Evolutionary conservation across 2,888 invertebrate species (phyloP).

Genomic region (Ischnus inquisitorius): DNA sequence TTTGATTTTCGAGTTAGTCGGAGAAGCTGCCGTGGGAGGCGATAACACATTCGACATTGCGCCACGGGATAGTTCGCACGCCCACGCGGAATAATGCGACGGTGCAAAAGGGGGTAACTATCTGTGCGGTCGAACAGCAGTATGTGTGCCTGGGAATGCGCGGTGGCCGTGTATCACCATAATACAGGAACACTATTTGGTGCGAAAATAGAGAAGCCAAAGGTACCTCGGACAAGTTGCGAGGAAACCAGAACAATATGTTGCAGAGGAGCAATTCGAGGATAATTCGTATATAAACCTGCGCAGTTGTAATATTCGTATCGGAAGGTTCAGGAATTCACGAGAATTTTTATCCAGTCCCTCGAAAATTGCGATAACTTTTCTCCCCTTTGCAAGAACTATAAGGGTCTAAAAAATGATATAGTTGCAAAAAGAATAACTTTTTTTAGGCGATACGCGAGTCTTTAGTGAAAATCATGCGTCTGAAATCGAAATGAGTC

Average conservation of each 20-base stretch:
- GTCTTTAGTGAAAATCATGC: too few relatives aligned
- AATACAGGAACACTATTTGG: too few relatives aligned
- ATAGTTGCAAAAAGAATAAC: too few relatives aligned
- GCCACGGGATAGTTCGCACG: not conserved
- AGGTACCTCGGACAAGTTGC: too few relatives aligned
- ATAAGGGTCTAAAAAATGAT: too few relatives aligned
- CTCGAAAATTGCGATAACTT: not conserved
- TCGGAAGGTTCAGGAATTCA: not conserved
- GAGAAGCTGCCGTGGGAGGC: not conserved
- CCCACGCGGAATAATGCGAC: not conserved
- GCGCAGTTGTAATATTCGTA: not conserved
- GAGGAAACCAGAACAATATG: too few relatives aligned
- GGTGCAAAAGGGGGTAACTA: not conserved
- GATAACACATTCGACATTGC: conserved; percentile 7
- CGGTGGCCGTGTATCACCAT: not conserved
- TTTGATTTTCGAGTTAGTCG: conserved; percentile 47
- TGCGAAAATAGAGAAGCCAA: too few relatives aligned
- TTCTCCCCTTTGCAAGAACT: not conserved
- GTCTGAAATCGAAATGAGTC: too few relatives aligned
- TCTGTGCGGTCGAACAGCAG: not conserved
- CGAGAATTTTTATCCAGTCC: not conserved
- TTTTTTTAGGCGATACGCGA: too few relatives aligned
- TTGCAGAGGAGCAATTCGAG: too few relatives aligned
- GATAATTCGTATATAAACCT: too few relatives aligned
- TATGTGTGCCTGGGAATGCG: not conserved